These are phyloP conservation scores for Diceros bicornis DNA, from an alignment of 2,797 vertebrate genomes.

Conservation along the genomic window DNA sequence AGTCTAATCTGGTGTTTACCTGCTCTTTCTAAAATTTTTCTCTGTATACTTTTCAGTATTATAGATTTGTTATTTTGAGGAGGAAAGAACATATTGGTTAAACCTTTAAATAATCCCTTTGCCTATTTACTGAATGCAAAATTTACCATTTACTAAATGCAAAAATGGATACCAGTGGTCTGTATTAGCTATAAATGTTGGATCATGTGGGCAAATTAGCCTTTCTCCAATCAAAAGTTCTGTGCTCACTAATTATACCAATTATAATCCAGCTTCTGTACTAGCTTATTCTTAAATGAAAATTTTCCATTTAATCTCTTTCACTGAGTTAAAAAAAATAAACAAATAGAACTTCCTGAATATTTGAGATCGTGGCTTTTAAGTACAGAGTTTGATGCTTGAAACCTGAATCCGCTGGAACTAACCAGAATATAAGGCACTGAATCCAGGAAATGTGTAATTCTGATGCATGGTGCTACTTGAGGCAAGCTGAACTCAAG, in stretches of 20 bases:
- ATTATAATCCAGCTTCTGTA: neutral
- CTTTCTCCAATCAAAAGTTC: neutral
- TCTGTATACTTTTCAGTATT: slow-evolving; percentile 37
- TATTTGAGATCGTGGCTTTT: slow-evolving; percentile 54
- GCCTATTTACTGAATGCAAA: neutral
- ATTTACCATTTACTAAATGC: neutral
- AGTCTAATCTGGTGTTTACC: neutral
- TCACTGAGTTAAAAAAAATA: neutral
- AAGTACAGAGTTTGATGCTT: neutral
- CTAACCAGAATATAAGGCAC: slow-evolving; percentile 25
- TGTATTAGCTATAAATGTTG: neutral
- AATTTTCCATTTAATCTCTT: neutral
- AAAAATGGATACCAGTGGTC: neutral
- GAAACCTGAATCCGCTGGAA: slow-evolving; percentile 25
- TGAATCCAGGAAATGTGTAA: slow-evolving; percentile 53
- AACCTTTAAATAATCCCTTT: slow-evolving; percentile 14
- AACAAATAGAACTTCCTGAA: neutral
- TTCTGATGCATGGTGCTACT: slow-evolving; percentile 77
- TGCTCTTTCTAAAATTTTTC: slow-evolving; percentile 22
- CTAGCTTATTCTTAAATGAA: neutral
- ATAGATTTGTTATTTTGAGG: slow-evolving; percentile 30
- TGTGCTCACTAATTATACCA: neutral
- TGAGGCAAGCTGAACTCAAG: slow-evolving; percentile 64
- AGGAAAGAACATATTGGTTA: slow-evolving; percentile 10
- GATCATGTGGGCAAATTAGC: neutral